Evolutionary conservation across 2,888 invertebrate genomes (phyloP).

Genomic region (Tipula lateralis): DNA sequence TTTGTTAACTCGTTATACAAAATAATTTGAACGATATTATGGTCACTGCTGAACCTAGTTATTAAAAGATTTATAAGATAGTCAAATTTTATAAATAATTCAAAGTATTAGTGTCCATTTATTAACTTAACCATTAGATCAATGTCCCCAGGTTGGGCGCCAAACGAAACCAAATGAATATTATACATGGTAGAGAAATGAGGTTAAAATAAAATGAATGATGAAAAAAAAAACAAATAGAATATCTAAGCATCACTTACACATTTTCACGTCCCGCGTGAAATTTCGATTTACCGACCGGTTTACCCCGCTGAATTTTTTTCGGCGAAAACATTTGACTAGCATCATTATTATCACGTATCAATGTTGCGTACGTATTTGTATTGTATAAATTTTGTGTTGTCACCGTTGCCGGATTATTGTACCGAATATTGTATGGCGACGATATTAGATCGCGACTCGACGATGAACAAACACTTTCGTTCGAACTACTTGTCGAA

Average conservation of each 20-base stretch:
- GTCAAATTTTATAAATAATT: too few relatives aligned
- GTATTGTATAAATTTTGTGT: not conserved
- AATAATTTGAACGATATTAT: too few relatives aligned
- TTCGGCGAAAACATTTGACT: conserved; percentile 32
- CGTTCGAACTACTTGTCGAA: conserved; percentile 76
- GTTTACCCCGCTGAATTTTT: conserved; percentile 30
- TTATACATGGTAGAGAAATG: too few relatives aligned
- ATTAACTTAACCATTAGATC: too few relatives aligned
- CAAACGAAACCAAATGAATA: too few relatives aligned
- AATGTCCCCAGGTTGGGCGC: not conserved
- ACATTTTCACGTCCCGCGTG: conserved; percentile 31
- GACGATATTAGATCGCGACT: conserved; percentile 47
- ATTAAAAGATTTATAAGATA: too few relatives aligned
- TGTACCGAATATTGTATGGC: not conserved
- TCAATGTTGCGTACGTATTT: not conserved
- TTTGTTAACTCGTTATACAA: not conserved
- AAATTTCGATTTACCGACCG: conserved; percentile 30
- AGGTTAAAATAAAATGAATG: not conserved
- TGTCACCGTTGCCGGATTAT: not conserved
- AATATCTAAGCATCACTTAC: conserved; percentile 30
- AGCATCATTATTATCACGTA: conserved; percentile 14
- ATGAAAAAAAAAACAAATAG: conserved; percentile 5
- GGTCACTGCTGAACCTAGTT: too few relatives aligned
- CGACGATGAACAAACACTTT: conserved; percentile 72
- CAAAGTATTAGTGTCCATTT: not conserved